Percentiles rank a stretch among this genome's conserved stretches.
These are phyloP conservation scores for Telmatochromis sp. DNA, from an alignment of 2,113 vertebrate species.

Conservation along the genomic window DNA sequence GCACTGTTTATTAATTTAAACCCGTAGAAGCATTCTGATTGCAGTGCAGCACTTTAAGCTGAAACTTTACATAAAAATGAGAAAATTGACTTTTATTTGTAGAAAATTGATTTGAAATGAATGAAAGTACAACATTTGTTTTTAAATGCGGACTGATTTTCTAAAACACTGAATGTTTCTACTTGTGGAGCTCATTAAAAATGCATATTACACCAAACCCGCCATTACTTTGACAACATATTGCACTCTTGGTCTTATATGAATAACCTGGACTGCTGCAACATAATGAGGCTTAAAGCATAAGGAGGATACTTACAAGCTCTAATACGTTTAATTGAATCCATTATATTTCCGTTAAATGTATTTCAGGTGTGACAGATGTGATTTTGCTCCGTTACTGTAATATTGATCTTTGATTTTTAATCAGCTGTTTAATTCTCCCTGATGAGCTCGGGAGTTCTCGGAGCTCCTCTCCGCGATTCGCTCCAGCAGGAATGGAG, in stretches of 20 bases:
- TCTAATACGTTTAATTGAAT: rapidly evolving
- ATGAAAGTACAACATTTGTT: background rate
- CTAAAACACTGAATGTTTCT: background rate
- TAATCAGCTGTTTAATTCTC: background rate
- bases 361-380: background rate
- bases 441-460: background rate
- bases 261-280: background rate
- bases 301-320: background rate
- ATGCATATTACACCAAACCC: rapidly evolving
- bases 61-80: rapidly evolving
- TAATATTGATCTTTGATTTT: background rate
- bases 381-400: background rate
- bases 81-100: background rate
- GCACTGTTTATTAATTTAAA: background rate
- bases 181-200: rapidly evolving
- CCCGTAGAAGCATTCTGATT: background rate
- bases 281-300: background rate
- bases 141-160: rapidly evolving
- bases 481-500: background rate
- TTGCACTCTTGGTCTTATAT: rapidly evolving
- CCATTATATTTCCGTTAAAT: background rate
- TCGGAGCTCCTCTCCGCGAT: background rate
- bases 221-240: rapidly evolving
- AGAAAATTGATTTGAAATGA: background rate
- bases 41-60: background rate